Percentiles rank a stretch among this genome's conserved stretches.
Evolutionary conservation across 2,113 vertebrate genomes (phyloP).

Genomic region (Beaufortia kweichowensis): DNA sequence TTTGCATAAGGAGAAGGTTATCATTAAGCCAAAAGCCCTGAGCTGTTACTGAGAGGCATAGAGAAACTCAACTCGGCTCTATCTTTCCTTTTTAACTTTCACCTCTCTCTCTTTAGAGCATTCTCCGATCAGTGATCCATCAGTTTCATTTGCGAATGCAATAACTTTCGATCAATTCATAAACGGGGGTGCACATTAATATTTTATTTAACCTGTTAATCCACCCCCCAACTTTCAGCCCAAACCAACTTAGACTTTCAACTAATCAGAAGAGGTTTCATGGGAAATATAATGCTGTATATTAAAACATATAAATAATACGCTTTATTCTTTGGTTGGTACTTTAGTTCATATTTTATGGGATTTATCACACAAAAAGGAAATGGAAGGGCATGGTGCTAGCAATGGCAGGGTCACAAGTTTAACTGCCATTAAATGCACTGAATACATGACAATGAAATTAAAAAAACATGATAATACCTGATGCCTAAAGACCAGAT

Average conservation of each 20-base stretch:
- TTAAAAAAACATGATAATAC: too few relatives aligned
- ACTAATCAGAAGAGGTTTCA: neutral
- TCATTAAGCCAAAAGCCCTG: slow-evolving; percentile 35
- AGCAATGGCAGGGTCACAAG: too few relatives aligned
- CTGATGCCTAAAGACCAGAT: too few relatives aligned
- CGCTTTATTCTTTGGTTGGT: too few relatives aligned
- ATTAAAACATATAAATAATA: too few relatives aligned
- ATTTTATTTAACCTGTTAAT: slow-evolving; percentile 26
- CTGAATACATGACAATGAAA: too few relatives aligned
- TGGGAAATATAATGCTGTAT: neutral
- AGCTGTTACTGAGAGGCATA: neutral
- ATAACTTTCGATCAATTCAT: slow-evolving; percentile 33
- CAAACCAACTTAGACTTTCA: too few relatives aligned
- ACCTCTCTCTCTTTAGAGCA: neutral
- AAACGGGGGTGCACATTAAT: slow-evolving; percentile 26
- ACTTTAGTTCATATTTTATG: too few relatives aligned
- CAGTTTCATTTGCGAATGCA: slow-evolving; percentile 39
- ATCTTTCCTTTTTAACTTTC: slow-evolving; percentile 11
- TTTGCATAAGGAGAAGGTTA: slow-evolving; percentile 53
- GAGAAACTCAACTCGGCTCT: slow-evolving; percentile 2
- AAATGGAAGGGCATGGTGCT: too few relatives aligned
- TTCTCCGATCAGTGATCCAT: slow-evolving; percentile 19
- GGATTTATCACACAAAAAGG: too few relatives aligned
- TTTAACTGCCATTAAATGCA: too few relatives aligned
- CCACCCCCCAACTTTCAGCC: too few relatives aligned